phyloP scores from a whole-genome alignment of 92 coral and sea anemone species.

The Galaxea fascicularis region DNA sequence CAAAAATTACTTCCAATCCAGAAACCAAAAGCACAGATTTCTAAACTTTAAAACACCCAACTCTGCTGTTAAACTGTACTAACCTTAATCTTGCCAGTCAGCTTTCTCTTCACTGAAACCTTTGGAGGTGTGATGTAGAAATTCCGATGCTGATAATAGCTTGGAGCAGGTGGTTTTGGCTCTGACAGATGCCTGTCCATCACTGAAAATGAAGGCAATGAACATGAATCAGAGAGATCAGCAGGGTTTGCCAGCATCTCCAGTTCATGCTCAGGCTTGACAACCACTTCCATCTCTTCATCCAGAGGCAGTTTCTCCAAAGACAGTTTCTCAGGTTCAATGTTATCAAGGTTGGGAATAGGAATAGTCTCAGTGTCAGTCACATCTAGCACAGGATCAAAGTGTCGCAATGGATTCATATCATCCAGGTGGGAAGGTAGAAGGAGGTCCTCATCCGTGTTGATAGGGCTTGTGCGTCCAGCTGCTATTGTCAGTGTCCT shows the following conservation, averaged over 20 bases:
- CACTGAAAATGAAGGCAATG: constrained; percentile 58
- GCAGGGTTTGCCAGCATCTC: constrained; percentile 74
- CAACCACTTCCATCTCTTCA: constrained; percentile 95
- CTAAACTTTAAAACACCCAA: not conserved
- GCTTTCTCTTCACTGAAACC: constrained; percentile 88
- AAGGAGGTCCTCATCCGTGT: constrained; percentile 82
- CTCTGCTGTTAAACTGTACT: not conserved
- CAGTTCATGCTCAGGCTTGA: constrained; percentile 81
- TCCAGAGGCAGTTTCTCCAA: constrained; percentile 84
- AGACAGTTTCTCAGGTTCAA: constrained; percentile 69
- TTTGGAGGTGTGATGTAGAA: constrained; percentile 76
- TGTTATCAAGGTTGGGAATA: constrained; percentile 60
- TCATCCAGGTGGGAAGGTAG: constrained; percentile 68
- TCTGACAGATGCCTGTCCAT: constrained; percentile 50
- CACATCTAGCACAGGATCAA: constrained; percentile 63
- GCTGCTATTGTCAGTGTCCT: constrained; percentile 91
- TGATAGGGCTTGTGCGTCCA: constrained; percentile 83
- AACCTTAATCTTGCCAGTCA: constrained; percentile 86
- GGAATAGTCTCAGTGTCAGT: constrained; percentile 72
- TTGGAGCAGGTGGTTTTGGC: constrained; percentile 51
- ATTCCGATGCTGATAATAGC: constrained; percentile 41
- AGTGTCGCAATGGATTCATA: constrained; percentile 60
- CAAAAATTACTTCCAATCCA: not conserved
- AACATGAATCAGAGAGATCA: constrained; percentile 74
- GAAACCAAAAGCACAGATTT: not conserved